Percentiles rank a stretch among this genome's conserved stretches.
phyloP scores from a whole-genome alignment of 2,113 vertebrate species.

The Entosphenus tridentatus region DNA sequence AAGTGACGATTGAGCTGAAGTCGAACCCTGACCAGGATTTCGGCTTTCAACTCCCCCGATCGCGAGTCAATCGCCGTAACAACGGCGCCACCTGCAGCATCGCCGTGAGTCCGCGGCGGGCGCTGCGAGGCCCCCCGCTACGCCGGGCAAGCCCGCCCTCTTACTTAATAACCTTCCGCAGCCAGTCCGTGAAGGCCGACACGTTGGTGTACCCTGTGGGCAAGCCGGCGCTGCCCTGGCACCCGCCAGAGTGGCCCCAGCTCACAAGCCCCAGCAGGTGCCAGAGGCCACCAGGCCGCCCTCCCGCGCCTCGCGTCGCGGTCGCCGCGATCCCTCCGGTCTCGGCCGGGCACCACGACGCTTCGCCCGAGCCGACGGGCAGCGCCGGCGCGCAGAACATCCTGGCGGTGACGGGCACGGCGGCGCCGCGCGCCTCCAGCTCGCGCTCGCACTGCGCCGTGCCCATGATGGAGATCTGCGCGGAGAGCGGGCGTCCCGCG shows the following conservation, averaged over 20 bases:
- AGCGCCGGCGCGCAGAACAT: slow-evolving; percentile 70
- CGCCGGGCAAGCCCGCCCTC: background rate
- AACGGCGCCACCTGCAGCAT: too few species aligned
- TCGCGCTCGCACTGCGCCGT: slow-evolving; percentile 65
- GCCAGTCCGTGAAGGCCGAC: slow-evolving; percentile 72
- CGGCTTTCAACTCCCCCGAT: too few species aligned
- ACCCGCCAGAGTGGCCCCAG: slow-evolving; percentile 71
- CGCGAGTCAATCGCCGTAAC: too few species aligned
- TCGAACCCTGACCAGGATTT: too few species aligned
- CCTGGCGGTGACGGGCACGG: slow-evolving; percentile 68
- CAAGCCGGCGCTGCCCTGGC: slow-evolving; percentile 34
- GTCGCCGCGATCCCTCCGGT: slow-evolving; percentile 61
- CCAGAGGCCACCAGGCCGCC: slow-evolving; percentile 31
- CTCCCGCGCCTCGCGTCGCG: slow-evolving; percentile 25
- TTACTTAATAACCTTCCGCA: slow-evolving; percentile 77
- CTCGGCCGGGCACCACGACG: slow-evolving; percentile 76
- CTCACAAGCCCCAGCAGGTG: slow-evolving; percentile 72
- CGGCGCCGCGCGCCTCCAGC: slow-evolving; percentile 50
- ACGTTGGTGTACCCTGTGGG: slow-evolving; percentile 64
- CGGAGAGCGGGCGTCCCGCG: slow-evolving; percentile 45
- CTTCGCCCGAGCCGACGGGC: slow-evolving; percentile 19
- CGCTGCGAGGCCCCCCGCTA: too few species aligned
- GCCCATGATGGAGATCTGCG: slow-evolving; percentile 43
- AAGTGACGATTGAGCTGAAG: too few species aligned
- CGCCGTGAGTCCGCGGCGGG: too few species aligned